Evolutionary conservation across 1,140 invertebrate genomes (phyloP).

Genomic region (Zaprionus tsacasi): DNA sequence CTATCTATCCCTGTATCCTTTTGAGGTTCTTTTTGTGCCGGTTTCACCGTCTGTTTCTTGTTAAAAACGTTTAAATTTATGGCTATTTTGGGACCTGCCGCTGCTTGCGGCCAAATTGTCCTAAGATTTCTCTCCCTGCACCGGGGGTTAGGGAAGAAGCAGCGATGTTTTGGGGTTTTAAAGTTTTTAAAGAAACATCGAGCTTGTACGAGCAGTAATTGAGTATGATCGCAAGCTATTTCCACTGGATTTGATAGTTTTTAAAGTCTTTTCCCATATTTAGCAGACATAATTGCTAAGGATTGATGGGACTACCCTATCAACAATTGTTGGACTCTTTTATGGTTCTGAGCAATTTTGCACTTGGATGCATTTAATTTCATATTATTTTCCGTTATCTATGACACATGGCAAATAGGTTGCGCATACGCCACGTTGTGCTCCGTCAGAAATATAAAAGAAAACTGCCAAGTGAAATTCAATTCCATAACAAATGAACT

Average conservation of each 20-base stretch:
- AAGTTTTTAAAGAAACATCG: conserved; percentile 26
- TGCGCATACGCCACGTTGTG: conserved; percentile 60
- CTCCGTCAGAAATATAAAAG: conserved; percentile 21
- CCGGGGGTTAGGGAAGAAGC: conserved; percentile 14
- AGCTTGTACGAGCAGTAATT: not conserved
- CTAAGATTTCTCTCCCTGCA: conserved; percentile 61
- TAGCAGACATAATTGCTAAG: conserved; percentile 19
- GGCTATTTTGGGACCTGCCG: conserved; percentile 75
- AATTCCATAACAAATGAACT: conserved; percentile 79
- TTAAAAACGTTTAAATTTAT: conserved; percentile 78
- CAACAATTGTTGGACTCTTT: conserved; percentile 19
- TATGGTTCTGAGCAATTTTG: conserved; percentile 58
- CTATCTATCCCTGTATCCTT: conserved; percentile 16
- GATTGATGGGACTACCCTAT: conserved; percentile 10
- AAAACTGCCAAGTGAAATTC: conserved; percentile 59
- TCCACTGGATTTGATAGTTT: no score
- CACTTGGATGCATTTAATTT: conserved; percentile 70
- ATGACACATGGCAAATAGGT: conserved; percentile 71
- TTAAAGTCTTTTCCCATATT: not conserved
- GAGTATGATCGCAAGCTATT: not conserved
- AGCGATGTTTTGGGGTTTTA: conserved; percentile 5
- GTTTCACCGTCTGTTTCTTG: conserved; percentile 66
- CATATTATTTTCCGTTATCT: conserved; percentile 46
- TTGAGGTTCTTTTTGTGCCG: conserved; percentile 31
- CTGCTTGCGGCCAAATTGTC: conserved; percentile 63